A percentile compares a stretch with the other conserved stretches of the same genome.
Evolutionary conservation across 2,888 invertebrate genomes (phyloP).

Genomic region (Cephus rjabovi): DNA sequence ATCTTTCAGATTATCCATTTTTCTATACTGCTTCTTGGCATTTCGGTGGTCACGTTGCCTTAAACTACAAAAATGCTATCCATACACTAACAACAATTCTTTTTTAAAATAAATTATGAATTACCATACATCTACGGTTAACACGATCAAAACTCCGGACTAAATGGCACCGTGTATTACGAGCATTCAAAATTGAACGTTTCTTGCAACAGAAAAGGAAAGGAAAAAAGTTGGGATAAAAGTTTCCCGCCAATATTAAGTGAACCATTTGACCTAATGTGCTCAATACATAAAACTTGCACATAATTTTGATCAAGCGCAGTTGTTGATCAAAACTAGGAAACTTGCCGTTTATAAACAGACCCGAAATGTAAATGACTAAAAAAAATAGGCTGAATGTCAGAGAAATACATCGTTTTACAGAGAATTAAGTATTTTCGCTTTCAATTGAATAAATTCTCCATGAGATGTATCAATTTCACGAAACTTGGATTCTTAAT

Average conservation of each 20-base stretch:
- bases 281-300: no score
- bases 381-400: neutral
- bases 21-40: neutral
- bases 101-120: neutral
- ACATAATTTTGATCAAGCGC: no score
- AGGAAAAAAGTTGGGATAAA: no score
- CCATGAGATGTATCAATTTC: neutral
- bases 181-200: neutral
- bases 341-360: no score
- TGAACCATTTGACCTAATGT: no score
- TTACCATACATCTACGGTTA: neutral
- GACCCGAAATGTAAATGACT: no score
- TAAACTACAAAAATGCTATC: constrained; percentile 16
- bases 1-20: neutral
- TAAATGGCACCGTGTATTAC: neutral
- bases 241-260: no score
- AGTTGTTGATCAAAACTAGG: no score
- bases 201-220: neutral
- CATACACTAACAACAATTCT: constrained; percentile 20
- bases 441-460: neutral
- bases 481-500: constrained; percentile 65
- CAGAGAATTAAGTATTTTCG: constrained; percentile 16
- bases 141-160: neutral
- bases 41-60: neutral
- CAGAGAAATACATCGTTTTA: constrained; percentile 13